Percentiles rank a stretch among this genome's conserved stretches.
Evolutionary conservation across 2,888 invertebrate genomes (phyloP).

Genomic region (Chirona hameri): DNA sequence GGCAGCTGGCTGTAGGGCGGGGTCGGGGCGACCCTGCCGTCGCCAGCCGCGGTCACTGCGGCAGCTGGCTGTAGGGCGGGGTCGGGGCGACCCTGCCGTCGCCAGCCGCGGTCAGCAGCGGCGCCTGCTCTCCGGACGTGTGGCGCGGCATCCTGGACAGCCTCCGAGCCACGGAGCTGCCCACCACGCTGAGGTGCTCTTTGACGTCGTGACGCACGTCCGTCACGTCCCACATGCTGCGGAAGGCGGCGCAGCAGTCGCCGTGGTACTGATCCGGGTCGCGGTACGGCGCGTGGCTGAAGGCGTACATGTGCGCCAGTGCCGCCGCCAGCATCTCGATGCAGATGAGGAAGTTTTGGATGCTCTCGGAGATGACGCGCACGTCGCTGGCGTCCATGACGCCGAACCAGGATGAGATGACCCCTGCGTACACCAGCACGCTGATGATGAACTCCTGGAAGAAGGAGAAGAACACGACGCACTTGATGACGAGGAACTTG

Average conservation of each 20-base stretch:
- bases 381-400: slow-evolving; percentile 63
- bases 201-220: slow-evolving; percentile 89
- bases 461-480: slow-evolving; percentile 96
- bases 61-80: too few species aligned
- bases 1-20: too few species aligned
- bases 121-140: too few species aligned
- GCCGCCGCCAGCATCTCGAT: slow-evolving; percentile 98
- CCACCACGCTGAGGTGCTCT: slow-evolving; percentile 87
- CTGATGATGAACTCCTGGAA: slow-evolving; percentile 92
- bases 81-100: too few species aligned
- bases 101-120: too few species aligned
- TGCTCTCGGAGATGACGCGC: slow-evolving; percentile 70
- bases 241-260: slow-evolving; percentile 71
- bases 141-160: too few species aligned
- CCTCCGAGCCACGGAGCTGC: slow-evolving; percentile 44
- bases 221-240: slow-evolving; percentile 95
- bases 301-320: slow-evolving; percentile 91
- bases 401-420: slow-evolving; percentile 72
- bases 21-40: too few species aligned
- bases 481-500: slow-evolving; percentile 95
- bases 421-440: slow-evolving; percentile 74
- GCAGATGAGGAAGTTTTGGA: slow-evolving; percentile 88
- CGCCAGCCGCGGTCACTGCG: too few species aligned
- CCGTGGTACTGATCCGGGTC: slow-evolving; percentile 50
- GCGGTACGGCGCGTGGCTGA: slow-evolving; percentile 85